phyloP scores from a whole-genome alignment of 2,888 invertebrate genomes.

The Philopedon plagiatum region DNA sequence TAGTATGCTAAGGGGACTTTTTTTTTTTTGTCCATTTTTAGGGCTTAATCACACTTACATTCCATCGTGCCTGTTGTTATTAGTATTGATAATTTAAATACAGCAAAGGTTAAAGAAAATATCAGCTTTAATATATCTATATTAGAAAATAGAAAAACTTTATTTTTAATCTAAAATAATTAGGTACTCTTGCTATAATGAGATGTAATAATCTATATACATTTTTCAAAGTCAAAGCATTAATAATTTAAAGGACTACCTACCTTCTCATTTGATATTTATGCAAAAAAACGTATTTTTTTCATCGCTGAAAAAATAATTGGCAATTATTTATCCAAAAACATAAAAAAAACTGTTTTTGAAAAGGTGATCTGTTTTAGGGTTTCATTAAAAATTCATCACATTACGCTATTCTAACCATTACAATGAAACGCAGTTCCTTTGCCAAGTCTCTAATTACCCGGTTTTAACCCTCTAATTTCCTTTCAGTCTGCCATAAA shows the following conservation, averaged over 20 bases:
- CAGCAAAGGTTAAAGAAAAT: too few species aligned
- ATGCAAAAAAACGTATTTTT: neutral
- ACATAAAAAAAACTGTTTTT: neutral
- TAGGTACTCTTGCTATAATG: too few species aligned
- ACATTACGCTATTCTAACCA: neutral
- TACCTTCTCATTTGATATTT: neutral
- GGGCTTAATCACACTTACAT: too few species aligned
- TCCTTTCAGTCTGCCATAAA: slow-evolving; percentile 11
- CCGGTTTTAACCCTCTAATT: slow-evolving; percentile 18
- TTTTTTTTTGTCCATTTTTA: too few species aligned
- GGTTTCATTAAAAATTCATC: slow-evolving; percentile 23
- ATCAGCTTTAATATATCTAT: too few species aligned
- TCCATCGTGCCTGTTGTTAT: too few species aligned
- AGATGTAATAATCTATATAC: too few species aligned
- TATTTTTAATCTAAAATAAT: too few species aligned
- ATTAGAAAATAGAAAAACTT: too few species aligned
- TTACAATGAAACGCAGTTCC: slow-evolving; percentile 4
- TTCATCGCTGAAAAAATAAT: neutral
- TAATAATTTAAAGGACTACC: too few species aligned
- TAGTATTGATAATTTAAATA: too few species aligned
- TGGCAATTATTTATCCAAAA: slow-evolving; percentile 2
- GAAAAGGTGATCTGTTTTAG: neutral
- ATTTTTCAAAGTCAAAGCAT: neutral
- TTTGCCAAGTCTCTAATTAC: slow-evolving; percentile 14
- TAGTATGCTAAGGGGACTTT: too few species aligned